These are phyloP conservation scores for Cairina moschata DNA, from an alignment of 2,113 vertebrate genomes.

Conservation along the genomic window DNA sequence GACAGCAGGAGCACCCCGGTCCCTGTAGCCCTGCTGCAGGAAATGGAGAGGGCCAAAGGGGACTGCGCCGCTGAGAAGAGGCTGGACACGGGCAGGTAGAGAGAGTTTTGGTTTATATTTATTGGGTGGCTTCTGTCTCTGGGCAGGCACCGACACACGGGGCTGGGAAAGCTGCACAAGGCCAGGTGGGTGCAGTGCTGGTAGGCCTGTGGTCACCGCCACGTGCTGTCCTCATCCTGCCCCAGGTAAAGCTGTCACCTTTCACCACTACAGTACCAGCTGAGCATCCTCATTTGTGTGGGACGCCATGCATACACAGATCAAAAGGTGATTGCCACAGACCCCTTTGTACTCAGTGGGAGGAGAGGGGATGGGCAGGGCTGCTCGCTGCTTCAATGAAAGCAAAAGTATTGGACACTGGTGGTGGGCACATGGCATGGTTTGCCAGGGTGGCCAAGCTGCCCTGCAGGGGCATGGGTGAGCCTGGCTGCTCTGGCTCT, in stretches of 20 bases:
- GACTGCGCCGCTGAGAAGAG: conserved; percentile 48
- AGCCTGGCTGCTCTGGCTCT: background rate
- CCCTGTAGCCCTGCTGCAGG: conserved; percentile 57
- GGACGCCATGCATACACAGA: background rate
- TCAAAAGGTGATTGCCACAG: fast-evolving
- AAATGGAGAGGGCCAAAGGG: conserved; percentile 68
- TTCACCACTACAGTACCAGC: fast-evolving
- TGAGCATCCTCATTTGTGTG: fast-evolving
- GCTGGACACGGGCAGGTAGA: conserved; percentile 83
- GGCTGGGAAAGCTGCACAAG: background rate
- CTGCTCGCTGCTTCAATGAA: fast-evolving
- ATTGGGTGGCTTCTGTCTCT: background rate
- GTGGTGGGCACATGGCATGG: fast-evolving
- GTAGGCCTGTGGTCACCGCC: fast-evolving
- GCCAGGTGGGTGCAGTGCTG: fast-evolving
- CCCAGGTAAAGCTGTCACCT: background rate
- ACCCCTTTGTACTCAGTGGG: background rate
- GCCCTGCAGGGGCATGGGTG: fast-evolving
- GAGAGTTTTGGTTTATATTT: background rate
- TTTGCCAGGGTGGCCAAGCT: background rate
- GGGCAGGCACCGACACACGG: background rate
- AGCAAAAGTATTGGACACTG: fast-evolving
- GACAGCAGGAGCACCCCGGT: conserved; percentile 63
- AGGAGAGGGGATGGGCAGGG: background rate
- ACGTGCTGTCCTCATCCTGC: fast-evolving